These are phyloP conservation scores for Pogoniulus pusillus DNA, from an alignment of 2,797 vertebrate species.

Conservation along the genomic window DNA sequence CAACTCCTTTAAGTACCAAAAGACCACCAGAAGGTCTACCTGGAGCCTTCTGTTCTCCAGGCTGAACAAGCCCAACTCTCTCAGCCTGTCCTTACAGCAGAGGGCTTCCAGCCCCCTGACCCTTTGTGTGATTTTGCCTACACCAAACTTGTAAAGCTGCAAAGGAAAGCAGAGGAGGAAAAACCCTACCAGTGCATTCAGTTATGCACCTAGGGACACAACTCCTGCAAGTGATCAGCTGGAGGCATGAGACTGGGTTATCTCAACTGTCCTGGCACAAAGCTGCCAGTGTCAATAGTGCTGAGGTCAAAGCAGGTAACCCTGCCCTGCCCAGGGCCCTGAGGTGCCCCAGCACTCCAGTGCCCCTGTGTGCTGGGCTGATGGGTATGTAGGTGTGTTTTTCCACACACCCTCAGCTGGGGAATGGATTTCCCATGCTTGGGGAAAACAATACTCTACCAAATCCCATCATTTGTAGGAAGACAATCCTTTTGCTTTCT, in stretches of 20 bases:
- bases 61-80: too few relatives aligned
- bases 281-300: rapidly evolving
- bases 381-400: neutral
- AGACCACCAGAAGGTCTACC: too few relatives aligned
- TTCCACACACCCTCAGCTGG: neutral
- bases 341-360: neutral
- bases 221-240: neutral
- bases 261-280: neutral
- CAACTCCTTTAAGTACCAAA: too few relatives aligned
- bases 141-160: neutral
- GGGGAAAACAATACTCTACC: neutral
- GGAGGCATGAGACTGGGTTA: neutral
- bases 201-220: rapidly evolving
- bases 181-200: neutral
- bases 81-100: too few relatives aligned
- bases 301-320: neutral
- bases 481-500: too few relatives aligned
- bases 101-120: too few relatives aligned
- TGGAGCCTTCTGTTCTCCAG: too few relatives aligned
- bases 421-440: neutral
- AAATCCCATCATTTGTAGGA: neutral
- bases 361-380: rapidly evolving
- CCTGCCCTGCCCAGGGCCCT: neutral
- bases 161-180: neutral
- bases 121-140: too few relatives aligned